Evolutionary conservation across 1,140 invertebrate genomes (phyloP), one percentile per base, ranked within the genome.

Genomic region (Aphelenchoides fujianensis): DNA sequence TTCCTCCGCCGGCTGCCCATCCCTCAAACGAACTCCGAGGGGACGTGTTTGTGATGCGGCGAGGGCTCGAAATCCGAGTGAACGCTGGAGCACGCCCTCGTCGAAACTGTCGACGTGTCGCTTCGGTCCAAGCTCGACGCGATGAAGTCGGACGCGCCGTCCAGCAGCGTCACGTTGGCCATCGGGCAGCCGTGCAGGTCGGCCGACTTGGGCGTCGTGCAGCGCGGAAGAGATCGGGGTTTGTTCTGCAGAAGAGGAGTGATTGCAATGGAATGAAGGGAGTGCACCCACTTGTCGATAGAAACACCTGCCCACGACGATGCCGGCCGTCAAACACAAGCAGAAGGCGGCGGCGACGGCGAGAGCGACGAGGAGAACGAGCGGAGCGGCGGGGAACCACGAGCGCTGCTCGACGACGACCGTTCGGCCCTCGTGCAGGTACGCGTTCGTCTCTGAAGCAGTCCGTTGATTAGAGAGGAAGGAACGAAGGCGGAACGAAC

Each of bases 211-310:
- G 41, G 27, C 28, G 19, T 59, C 34, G 28, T 19, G 19, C 23
- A 7, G n/a, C n/a, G n/a, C 27, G 7, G 5, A 59, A 59, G n/a
- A n/a, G n/a, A n/a, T n/a, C 55, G 41, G 23, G 23, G 41, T 48
- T 59, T 59, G 12, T 59, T 5, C 55, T 59, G 55, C 5, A n/a
- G n/a, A 59, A 59, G n/a, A 59, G 55, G 7, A 48, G 23, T 59
- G 5, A 32, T 59, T 59, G 55, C n/a, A n/a, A n/a, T n/a, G n/a
- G n/a, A n/a, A n/a, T n/a, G n/a, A n/a, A n/a, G n/a, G n/a, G n/a
- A n/a, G n/a, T n/a, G n/a, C n/a, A n/a, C n/a, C n/a, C n/a, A n/a
- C n/a, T n/a, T n/a, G n/a, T n/a, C n/a, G n/a, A n/a, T n/a, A n/a
- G n/a, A n/a, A n/a, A n/a, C n/a, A n/a, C n/a, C n/a, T n/a, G n/a